A percentile compares a stretch with the other conserved stretches of the same genome.
Evolutionary conservation across 2,113 vertebrate genomes (phyloP).

Genomic region (Scortum barcoo): DNA sequence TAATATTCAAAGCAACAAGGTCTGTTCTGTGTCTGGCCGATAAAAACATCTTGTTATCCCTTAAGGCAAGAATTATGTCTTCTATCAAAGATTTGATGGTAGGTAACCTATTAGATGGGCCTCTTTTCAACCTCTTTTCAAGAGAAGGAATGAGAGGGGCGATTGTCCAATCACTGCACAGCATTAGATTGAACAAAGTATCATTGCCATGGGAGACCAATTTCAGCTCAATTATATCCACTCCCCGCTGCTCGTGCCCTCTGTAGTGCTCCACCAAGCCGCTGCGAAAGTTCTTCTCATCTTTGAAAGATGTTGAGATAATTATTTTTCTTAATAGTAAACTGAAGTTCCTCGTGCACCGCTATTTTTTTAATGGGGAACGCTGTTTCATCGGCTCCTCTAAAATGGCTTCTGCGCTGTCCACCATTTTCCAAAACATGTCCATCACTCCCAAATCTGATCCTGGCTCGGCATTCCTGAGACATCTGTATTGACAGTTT

Average conservation of each 20-base stretch:
- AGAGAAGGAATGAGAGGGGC: constrained; percentile 67
- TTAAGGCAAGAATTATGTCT: constrained; percentile 65
- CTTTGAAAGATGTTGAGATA: constrained; percentile 77
- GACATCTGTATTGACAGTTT: constrained; percentile 68
- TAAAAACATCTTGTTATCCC: constrained; percentile 66
- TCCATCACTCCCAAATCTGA: constrained; percentile 39
- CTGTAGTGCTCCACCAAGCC: constrained; percentile 75
- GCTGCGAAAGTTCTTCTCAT: constrained; percentile 76
- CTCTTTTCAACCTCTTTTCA: constrained; percentile 74
- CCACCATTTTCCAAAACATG: constrained; percentile 25
- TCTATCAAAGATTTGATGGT: constrained; percentile 69
- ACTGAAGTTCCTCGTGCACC: constrained; percentile 57
- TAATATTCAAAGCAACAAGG: constrained; percentile 48
- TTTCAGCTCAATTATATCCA: constrained; percentile 87
- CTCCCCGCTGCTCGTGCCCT: constrained; percentile 84
- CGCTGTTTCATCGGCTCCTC: constrained; percentile 28
- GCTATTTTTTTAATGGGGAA: constrained; percentile 55
- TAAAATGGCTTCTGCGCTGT: constrained; percentile 12
- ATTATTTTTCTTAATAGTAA: constrained; percentile 80
- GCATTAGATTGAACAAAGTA: constrained; percentile 82
- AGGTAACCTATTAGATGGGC: constrained; percentile 64
- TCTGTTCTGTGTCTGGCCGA: constrained; percentile 42
- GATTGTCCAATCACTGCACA: constrained; percentile 72
- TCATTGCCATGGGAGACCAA: constrained; percentile 84
- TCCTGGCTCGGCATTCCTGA: constrained; percentile 9